phyloP scores from a whole-genome alignment of 2,888 invertebrate species.

The Acanthosepion pharaonis region DNA sequence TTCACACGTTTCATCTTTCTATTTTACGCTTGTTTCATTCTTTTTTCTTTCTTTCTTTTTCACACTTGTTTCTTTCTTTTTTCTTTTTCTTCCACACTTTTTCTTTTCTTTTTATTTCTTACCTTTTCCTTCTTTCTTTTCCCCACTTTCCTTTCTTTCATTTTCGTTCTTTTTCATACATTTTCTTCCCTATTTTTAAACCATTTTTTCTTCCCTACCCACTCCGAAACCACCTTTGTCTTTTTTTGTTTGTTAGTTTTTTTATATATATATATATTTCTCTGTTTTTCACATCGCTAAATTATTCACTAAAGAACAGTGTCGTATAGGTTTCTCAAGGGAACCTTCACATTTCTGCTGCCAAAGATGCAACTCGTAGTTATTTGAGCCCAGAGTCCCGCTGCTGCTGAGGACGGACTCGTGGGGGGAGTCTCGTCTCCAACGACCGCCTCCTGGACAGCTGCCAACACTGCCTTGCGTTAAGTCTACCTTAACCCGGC shows the following conservation, averaged over 20 bases:
- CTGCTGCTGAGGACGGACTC: not conserved
- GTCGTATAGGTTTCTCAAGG: not conserved
- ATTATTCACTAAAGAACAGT: conserved; percentile 36
- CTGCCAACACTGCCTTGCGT: not conserved
- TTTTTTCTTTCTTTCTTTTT: not conserved
- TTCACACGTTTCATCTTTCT: not conserved
- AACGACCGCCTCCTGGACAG: not conserved
- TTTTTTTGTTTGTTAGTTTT: not conserved
- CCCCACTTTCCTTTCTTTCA: not conserved
- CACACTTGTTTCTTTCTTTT: not conserved
- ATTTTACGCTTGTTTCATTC: not conserved
- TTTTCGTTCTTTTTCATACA: not conserved
- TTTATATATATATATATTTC: not conserved
- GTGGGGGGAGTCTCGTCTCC: not conserved
- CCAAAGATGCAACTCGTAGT: conserved; percentile 39
- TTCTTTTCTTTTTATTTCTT: not conserved
- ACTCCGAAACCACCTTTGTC: not conserved
- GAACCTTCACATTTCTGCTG: not conserved
- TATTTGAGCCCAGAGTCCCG: not conserved
- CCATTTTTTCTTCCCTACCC: not conserved
- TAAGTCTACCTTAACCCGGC: not conserved
- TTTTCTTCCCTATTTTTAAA: not conserved
- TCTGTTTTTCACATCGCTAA: not conserved
- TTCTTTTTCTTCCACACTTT: not conserved
- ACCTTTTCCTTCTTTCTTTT: not conserved